Evolutionary conservation across 2,113 vertebrate genomes (phyloP), one percentile per base, ranked within the genome.

Genomic region (Tiliqua scincoides): DNA sequence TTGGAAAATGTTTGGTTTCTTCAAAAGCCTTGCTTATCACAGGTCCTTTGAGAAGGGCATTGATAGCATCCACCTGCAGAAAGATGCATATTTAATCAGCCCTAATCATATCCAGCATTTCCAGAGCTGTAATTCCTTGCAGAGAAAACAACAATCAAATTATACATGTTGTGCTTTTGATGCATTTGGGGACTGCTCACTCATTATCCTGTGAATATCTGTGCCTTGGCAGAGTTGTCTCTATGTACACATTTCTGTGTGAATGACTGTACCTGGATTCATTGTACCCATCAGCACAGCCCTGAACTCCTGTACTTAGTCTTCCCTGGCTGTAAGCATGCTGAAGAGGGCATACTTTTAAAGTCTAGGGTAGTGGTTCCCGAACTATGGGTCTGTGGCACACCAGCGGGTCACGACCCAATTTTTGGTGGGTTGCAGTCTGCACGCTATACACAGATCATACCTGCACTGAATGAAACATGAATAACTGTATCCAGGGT

Each of bases 1-100:
- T 97, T 89, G 98, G 97, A 93, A 99, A 99, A 95, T 99, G 97
- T 95, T 97, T 98, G 91, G 98, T 99, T 95, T 99, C 98, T 89
- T 99, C 99, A 61, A 99, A 99, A 79, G 98, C 98, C 91, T 98
- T 98, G 86, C 93, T 96, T 97, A 99, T 98, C 91, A 98, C 95
- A 3, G 97, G 85, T 78, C 98, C 98, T 96, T 98, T 99, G 62
- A 99, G 97, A 25, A 99, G 97, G 35, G 95, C 92, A 89, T 98
- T 98, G 93, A 99, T 99, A 81, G 98, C 96, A 88, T 99, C 99
- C 61, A 99, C 98, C 99, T 99, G 91, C 35, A 87, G 0, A 25
- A 83, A 72, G 48, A 91, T 87, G 35, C 2, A 79, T 59, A 23
- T 79, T 3, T 0, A 1, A 80, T 7, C 0, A 79, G 75, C 77